These are phyloP conservation scores for Microplitis demolitor DNA, from an alignment of 1,140 invertebrate species.

Conservation along the genomic window DNA sequence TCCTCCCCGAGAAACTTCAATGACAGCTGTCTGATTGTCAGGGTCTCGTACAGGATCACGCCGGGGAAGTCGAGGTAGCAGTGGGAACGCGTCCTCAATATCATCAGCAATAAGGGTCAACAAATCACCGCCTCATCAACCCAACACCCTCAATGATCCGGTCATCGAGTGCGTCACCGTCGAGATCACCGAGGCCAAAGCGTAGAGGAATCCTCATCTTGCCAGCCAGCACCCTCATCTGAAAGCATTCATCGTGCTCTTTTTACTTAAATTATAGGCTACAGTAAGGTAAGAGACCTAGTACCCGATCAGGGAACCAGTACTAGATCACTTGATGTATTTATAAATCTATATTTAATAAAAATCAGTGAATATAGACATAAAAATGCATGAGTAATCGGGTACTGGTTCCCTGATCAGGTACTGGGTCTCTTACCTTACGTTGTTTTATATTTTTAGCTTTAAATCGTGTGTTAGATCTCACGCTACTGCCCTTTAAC, in stretches of 20 bases:
- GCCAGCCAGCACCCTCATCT: not conserved
- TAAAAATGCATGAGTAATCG: too few relatives aligned
- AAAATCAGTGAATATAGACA: too few relatives aligned
- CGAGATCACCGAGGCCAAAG: conserved; percentile 62
- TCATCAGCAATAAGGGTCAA: conserved; percentile 67
- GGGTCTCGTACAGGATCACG: conserved; percentile 71
- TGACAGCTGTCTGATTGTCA: conserved; percentile 62
- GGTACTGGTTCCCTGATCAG: too few relatives aligned
- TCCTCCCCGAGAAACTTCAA: conserved; percentile 34
- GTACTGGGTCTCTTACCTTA: too few relatives aligned
- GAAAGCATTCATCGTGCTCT: not conserved
- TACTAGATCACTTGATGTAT: too few relatives aligned
- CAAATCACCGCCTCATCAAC: conserved; percentile 57
- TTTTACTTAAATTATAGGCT: not conserved
- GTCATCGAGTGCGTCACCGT: conserved; percentile 66
- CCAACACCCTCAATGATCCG: conserved; percentile 53
- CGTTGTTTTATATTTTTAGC: too few relatives aligned
- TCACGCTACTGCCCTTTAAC: too few relatives aligned
- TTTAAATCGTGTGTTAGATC: too few relatives aligned
- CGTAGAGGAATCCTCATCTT: conserved; percentile 40
- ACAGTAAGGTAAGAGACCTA: too few relatives aligned
- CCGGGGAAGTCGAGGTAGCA: conserved; percentile 70
- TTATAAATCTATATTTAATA: too few relatives aligned
- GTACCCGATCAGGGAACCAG: too few relatives aligned
- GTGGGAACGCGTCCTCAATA: conserved; percentile 66